These are phyloP conservation scores for Neoseiulus cucumeris DNA, from an alignment of 1,140 invertebrate species.

Conservation along the genomic window DNA sequence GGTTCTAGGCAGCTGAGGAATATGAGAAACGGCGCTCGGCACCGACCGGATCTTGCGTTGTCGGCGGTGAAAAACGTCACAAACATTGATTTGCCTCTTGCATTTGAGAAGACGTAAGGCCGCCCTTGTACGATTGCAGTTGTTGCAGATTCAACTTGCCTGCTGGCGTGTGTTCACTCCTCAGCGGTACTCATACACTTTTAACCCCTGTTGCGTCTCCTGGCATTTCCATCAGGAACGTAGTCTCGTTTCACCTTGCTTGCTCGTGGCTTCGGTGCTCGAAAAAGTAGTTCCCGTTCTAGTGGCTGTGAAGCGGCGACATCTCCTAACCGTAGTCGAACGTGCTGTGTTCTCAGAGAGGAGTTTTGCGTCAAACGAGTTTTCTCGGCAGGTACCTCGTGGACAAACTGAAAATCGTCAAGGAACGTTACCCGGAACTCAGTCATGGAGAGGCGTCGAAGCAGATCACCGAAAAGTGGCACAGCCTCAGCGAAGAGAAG, in stretches of 20 bases:
- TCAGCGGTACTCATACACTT: no score
- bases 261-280: no score
- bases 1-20: conserved; percentile 1
- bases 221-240: no score
- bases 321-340: no score
- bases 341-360: no score
- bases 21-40: not conserved
- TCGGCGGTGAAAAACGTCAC: not conserved
- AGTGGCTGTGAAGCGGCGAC: no score
- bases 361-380: no score
- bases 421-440: conserved; percentile 5
- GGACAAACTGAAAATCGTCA: conserved; percentile 8
- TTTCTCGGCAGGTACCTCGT: not conserved
- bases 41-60: not conserved
- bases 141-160: no score
- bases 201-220: no score
- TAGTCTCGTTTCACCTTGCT: no score
- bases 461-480: conserved; percentile 3
- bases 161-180: no score
- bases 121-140: not conserved
- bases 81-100: not conserved
- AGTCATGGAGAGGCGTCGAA: not conserved
- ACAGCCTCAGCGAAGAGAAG: not conserved
- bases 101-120: not conserved
- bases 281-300: no score